Evolutionary conservation across 2,797 vertebrate genomes (phyloP).

Genomic region (Microchirus variegatus): DNA sequence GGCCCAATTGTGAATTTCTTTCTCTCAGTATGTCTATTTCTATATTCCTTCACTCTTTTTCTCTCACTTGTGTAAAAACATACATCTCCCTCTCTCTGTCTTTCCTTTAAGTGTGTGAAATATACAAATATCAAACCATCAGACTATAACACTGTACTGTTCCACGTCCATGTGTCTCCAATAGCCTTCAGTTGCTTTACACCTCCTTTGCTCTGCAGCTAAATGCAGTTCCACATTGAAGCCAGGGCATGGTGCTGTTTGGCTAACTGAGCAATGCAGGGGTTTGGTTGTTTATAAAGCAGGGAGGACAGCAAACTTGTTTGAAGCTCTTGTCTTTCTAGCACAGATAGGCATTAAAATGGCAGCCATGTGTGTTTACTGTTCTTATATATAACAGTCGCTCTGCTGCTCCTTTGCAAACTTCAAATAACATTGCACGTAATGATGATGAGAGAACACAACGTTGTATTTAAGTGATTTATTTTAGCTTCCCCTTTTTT

Average conservation of each 20-base stretch:
- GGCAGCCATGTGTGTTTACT: conserved; percentile 55
- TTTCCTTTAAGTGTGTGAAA: too few relatives aligned
- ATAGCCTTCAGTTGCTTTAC: not conserved
- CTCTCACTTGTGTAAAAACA: not conserved
- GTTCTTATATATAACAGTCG: not conserved
- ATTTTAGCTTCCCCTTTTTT: not conserved
- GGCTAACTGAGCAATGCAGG: conserved; percentile 17
- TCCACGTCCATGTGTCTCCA: not conserved
- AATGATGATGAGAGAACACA: too few relatives aligned
- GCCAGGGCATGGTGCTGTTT: conserved; percentile 52
- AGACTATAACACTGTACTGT: too few relatives aligned
- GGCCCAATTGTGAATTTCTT: too few relatives aligned
- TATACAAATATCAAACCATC: too few relatives aligned
- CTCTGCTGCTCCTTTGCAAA: not conserved
- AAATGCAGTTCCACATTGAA: conserved; percentile 7
- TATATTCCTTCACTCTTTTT: not conserved
- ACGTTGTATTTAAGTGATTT: too few relatives aligned
- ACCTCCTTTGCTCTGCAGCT: not conserved
- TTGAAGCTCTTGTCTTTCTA: conserved; percentile 55
- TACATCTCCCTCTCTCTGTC: too few relatives aligned
- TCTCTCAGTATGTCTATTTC: not conserved
- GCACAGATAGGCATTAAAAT: conserved; percentile 70
- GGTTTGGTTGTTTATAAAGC: conserved; percentile 38
- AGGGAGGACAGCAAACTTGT: conserved; percentile 50
- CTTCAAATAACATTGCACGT: not conserved